Percentiles rank a stretch among this genome's conserved stretches.
Conservation (phyloP, 92 coral and sea anemone species). For the Plumapathes pennacea region DNA sequence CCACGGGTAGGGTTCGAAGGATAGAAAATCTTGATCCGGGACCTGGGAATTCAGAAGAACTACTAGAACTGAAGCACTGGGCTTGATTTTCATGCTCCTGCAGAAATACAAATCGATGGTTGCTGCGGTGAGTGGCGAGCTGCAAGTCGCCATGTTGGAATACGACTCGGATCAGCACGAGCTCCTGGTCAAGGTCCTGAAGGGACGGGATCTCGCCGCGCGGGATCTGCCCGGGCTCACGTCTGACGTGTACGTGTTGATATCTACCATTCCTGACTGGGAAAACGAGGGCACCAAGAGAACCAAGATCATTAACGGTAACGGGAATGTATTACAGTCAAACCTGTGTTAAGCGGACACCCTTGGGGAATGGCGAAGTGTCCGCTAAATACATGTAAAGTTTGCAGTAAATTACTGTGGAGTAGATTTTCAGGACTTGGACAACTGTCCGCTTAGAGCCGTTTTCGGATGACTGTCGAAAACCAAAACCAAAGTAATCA, state of each 20-base stretch:
- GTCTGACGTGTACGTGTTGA: slow-evolving; percentile 67
- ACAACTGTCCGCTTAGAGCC: too few relatives aligned
- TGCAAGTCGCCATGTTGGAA: slow-evolving; percentile 74
- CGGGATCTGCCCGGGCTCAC: slow-evolving; percentile 58
- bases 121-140: slow-evolving; percentile 54
- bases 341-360: too few relatives aligned
- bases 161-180: slow-evolving; percentile 43
- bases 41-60: too few relatives aligned
- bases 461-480: too few relatives aligned
- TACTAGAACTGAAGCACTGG: too few relatives aligned
- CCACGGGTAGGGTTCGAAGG: too few relatives aligned
- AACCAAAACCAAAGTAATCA: too few relatives aligned
- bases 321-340: neutral
- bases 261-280: slow-evolving; percentile 67
- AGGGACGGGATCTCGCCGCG: slow-evolving; percentile 63
- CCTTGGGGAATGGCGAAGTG: neutral
- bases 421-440: too few relatives aligned
- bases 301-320: slow-evolving; percentile 60
- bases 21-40: too few relatives aligned
- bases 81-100: neutral
- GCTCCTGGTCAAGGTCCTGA: slow-evolving; percentile 56
- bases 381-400: neutral
- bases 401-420: too few relatives aligned
- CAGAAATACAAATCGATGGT: slow-evolving; percentile 62
- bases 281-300: slow-evolving; percentile 48